phyloP scores from a whole-genome alignment of 2,888 invertebrate species.

The Oegoconia quadripuncta region DNA sequence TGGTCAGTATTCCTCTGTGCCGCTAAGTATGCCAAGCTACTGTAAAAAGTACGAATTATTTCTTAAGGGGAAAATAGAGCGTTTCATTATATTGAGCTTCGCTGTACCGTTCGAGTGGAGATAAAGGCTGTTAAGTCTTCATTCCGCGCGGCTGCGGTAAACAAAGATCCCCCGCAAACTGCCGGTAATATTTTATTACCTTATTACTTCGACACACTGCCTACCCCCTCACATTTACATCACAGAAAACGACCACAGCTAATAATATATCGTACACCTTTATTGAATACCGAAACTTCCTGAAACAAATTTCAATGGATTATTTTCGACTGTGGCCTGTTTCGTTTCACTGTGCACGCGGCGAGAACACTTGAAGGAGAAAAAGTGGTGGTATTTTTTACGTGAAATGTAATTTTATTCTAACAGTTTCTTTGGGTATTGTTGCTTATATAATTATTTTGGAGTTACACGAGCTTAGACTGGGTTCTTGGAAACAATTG shows the following conservation, averaged over 20 bases:
- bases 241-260: background rate
- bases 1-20: too few relatives aligned
- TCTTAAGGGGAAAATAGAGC: too few relatives aligned
- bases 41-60: too few relatives aligned
- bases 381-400: slow-evolving; percentile 6
- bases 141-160: slow-evolving; percentile 16
- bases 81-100: slow-evolving; percentile 11
- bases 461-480: too few relatives aligned
- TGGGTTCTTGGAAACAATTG: too few relatives aligned
- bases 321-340: background rate
- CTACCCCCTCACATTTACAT: slow-evolving; percentile 1
- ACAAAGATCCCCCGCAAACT: slow-evolving; percentile 18
- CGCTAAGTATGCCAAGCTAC: too few relatives aligned
- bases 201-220: slow-evolving; percentile 14
- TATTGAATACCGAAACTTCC: too few relatives aligned
- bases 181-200: slow-evolving; percentile 22
- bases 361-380: slow-evolving; percentile 1
- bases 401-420: slow-evolving; percentile 11
- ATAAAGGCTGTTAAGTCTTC: slow-evolving; percentile 15
- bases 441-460: too few relatives aligned
- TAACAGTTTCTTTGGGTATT: slow-evolving; percentile 6
- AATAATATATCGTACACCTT: too few relatives aligned
- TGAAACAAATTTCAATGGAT: too few relatives aligned
- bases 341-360: background rate
- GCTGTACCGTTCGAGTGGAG: slow-evolving; percentile 1